Evolutionary conservation across 2,888 invertebrate genomes (phyloP), one percentile per base, ranked within the genome.

Genomic region (Galerucella nymphaeae): DNA sequence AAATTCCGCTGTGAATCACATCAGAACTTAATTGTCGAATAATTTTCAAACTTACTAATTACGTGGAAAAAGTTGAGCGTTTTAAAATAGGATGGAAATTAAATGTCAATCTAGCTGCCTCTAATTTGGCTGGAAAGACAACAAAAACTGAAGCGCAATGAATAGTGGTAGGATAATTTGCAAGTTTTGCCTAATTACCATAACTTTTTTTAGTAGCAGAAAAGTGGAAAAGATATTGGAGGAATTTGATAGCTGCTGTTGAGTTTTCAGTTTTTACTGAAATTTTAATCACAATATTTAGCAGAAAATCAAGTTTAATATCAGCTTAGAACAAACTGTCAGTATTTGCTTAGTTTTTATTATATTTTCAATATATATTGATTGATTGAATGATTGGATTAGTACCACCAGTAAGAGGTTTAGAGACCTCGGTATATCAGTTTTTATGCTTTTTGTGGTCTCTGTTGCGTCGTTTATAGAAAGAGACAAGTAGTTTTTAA

Each of bases 31-130:
- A 75, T 68, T 70, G 66, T 66, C 58, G 69, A 71, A 71, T 71
- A 66, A 75, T 70, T 69, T 71, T 64, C 72, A 72, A 72, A 68
- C 71, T 72, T 72, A 66, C 73, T 78, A 77, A 77, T 77, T 76
- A 77, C 66, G 57, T 57, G 71, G 69, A 76, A 77, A 76, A 77
- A 77, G 73, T 75, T 77, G 69, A 77, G 64, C 73, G 76, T 72
- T 77, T 77, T 75, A 74, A 76, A 78, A 78, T 78, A 30, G 72
- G 73, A 68, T 53, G 73, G 76, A 74, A 77, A 78, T 78, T 78
- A 79, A 79, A 79, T 77, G 76, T 76, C 79, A 77, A 78, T 78
- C 78, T 75, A 71, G 71, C 72, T 69, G 67, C 65, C 66, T 72
- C 73, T 74, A 76, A 75, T 76, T 71, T 68, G 75, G 50, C 73